These are phyloP conservation scores for Melanocharis versteri DNA, from an alignment of 2,113 vertebrate genomes.

Conservation along the genomic window DNA sequence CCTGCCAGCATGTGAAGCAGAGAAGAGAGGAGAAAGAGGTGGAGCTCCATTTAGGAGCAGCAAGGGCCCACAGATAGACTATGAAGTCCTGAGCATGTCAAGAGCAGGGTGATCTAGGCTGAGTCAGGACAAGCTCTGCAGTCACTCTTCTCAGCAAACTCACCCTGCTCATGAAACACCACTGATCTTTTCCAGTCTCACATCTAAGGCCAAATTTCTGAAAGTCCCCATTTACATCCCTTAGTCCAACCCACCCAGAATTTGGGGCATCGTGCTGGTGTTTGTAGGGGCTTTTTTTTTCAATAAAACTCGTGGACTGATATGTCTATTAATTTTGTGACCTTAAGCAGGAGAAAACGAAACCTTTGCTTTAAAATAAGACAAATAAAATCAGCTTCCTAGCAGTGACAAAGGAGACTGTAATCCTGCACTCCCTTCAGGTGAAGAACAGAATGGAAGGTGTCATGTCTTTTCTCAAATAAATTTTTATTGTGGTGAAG, in stretches of 20 bases:
- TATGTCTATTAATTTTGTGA: not conserved
- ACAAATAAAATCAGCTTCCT: not conserved
- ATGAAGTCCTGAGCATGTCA: not conserved
- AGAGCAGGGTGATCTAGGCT: rapidly evolving
- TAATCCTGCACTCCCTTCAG: not conserved
- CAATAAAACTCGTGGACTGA: not conserved
- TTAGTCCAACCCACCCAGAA: not conserved
- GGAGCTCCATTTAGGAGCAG: not conserved
- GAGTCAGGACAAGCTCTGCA: not conserved
- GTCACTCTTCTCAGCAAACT: not conserved
- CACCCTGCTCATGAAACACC: not conserved
- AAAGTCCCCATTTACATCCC: not conserved
- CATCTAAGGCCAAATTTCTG: not conserved
- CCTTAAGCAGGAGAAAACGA: not conserved
- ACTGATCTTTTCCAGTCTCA: not conserved
- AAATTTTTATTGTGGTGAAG: not conserved
- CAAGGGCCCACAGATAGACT: not conserved
- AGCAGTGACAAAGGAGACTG: not conserved
- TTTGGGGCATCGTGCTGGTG: rapidly evolving
- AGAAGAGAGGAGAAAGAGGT: not conserved
- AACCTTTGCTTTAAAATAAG: not conserved
- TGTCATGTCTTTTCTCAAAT: not conserved
- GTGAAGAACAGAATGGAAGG: not conserved
- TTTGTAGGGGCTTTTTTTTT: not conserved
- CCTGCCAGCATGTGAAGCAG: not conserved